Conservation (phyloP, 2,888 invertebrate species). For the Silvanus unidentatus region DNA sequence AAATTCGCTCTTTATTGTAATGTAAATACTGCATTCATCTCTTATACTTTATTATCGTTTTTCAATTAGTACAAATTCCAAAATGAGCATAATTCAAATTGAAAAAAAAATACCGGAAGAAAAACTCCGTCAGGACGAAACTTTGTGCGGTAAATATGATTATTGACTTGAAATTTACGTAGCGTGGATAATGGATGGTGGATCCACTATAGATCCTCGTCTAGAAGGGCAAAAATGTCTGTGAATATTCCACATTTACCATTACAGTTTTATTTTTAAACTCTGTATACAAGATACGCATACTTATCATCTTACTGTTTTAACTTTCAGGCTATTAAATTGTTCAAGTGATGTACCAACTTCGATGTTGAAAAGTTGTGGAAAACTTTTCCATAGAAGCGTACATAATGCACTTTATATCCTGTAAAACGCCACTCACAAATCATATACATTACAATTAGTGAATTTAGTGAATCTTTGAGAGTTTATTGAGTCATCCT, state of each 20-base stretch:
- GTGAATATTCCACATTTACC: conserved; percentile 8
- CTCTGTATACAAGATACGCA: conserved; percentile 15
- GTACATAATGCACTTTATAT: too few species aligned
- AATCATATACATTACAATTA: too few species aligned
- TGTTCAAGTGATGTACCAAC: too few species aligned
- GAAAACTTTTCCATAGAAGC: too few species aligned
- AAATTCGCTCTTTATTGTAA: conserved; percentile 14
- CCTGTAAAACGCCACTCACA: too few species aligned
- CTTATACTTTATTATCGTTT: conserved; percentile 9
- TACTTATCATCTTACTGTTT: conserved; percentile 19
- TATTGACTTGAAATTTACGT: conserved; percentile 39
- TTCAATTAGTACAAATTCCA: conserved; percentile 15
- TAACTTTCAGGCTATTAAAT: conserved; percentile 8
- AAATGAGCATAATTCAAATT: too few species aligned
- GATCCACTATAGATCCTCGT: too few species aligned
- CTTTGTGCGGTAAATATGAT: conserved; percentile 37
- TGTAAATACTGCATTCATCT: conserved; percentile 13
- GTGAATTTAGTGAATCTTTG: too few species aligned
- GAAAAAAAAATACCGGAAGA: too few species aligned
- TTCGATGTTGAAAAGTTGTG: too few species aligned
- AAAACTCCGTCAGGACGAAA: too few species aligned
- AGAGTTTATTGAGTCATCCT: too few species aligned
- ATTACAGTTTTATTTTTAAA: conserved; percentile 18
- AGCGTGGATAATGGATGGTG: conserved; percentile 39
- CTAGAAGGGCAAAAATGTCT: conserved; percentile 6